Percentiles rank a stretch among this genome's conserved stretches.
Conservation (phyloP, 2,113 vertebrate species). For the Xyrauchen texanus region DNA sequence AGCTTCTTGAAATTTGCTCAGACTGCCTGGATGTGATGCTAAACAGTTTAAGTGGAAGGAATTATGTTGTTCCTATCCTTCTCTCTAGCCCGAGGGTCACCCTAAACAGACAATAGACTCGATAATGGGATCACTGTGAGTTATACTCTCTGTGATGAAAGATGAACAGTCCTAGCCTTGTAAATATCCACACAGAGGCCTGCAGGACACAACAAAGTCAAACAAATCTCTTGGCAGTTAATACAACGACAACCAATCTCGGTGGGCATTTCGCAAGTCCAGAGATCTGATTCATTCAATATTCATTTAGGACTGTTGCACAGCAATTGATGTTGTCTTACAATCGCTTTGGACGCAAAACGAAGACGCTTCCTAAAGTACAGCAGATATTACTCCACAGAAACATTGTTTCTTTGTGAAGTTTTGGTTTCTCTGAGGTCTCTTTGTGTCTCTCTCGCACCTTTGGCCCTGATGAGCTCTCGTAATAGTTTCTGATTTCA, state of each 20-base stretch:
- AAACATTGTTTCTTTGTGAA: neutral
- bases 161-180: constrained; percentile 23
- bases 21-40: constrained; percentile 40
- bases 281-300: no score
- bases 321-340: no score
- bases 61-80: constrained; percentile 46
- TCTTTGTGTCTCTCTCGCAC: constrained; percentile 15
- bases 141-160: neutral
- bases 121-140: constrained; percentile 34
- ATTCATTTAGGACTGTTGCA: no score
- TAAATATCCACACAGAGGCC: neutral
- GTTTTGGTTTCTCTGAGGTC: neutral
- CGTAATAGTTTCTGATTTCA: constrained; percentile 51
- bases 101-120: neutral
- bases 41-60: constrained; percentile 50
- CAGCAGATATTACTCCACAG: no score
- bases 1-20: constrained; percentile 39
- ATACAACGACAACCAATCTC: no score
- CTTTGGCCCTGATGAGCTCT: constrained; percentile 28
- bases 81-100: constrained; percentile 29
- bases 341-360: no score
- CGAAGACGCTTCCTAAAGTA: no score
- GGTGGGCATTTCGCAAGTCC: no score
- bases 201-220: no score
- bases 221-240: no score